Evolutionary conservation across 1,140 invertebrate species (phyloP).

Genomic region (Ooceraea biroi): DNA sequence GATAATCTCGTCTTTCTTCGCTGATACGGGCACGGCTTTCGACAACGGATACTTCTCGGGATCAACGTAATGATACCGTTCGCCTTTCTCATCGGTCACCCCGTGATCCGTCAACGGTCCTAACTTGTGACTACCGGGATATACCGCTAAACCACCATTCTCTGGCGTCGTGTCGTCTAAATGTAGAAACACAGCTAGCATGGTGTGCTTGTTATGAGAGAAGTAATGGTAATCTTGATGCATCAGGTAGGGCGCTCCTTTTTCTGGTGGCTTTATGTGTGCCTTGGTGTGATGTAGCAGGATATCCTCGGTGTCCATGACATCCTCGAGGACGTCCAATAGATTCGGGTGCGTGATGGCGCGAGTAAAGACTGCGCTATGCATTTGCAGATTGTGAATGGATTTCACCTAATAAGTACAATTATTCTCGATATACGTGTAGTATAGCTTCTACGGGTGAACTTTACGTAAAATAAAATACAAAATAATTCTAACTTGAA

Average conservation of each 20-base stretch:
- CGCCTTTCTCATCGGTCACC: conserved; percentile 79
- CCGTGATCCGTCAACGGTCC: conserved; percentile 87
- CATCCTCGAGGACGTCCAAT: conserved; percentile 87
- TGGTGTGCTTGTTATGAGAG: conserved; percentile 88
- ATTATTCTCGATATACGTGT: neutral
- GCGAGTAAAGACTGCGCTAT: conserved; percentile 87
- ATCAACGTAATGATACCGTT: conserved; percentile 87
- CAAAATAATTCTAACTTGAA: neutral
- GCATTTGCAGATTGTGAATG: conserved; percentile 88
- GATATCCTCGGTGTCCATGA: conserved; percentile 88
- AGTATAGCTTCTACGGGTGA: neutral
- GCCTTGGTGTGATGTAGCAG: conserved; percentile 89
- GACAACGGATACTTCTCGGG: conserved; percentile 87
- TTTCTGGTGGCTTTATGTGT: conserved; percentile 88
- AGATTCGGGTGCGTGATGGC: conserved; percentile 87
- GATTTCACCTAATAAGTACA: conserved; percentile 84
- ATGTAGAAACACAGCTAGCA: conserved; percentile 89
- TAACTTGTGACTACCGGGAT: conserved; percentile 88
- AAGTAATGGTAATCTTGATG: conserved; percentile 90
- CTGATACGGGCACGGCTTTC: conserved; percentile 86
- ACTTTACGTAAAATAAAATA: neutral
- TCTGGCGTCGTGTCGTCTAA: conserved; percentile 87
- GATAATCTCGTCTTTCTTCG: conserved; percentile 87
- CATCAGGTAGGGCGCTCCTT: conserved; percentile 89
- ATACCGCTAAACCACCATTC: conserved; percentile 89